Base-by-base conservation (phyloP, 2,113 vertebrate species). In the Calypte anna region DNA sequence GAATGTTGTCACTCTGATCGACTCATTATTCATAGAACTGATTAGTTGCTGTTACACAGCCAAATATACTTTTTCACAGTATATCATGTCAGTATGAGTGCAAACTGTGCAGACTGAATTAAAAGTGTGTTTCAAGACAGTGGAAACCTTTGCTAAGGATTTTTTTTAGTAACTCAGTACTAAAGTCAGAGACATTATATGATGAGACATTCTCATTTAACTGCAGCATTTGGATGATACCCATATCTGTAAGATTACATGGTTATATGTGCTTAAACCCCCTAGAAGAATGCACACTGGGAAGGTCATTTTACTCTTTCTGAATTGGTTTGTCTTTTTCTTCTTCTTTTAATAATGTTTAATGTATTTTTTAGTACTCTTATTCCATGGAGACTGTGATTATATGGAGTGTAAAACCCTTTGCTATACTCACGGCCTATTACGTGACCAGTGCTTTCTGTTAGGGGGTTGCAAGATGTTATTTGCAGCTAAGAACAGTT, bases 241-340 rank as follows among this genome's bases (percentile, higher is more conserved):
- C 0, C 0, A 0, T 33, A 16, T 54, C 31, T n/a, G 14, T 73
- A 54, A 82, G 22, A 57, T 7, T 28, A 1, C 0, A 3, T 14
- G 5, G 8, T 14, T 81, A 7, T 30, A 12, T 69, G 44, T 54
- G 10, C 38, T 94, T 66, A 88, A 92, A 50, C 2, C 4, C 67
- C 9, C 64, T 69, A 59, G 58, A 94, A 63, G 3, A 9, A 80
- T 44, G 8, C 11, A 24, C 14, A 12, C 15, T 59, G 27, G 20
- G 4, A 53, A 81, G 11, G 77, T 80, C 48, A 53, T 19, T 68
- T 10, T 33, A 28, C 7, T 63, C 92, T 84, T 79, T 27, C 51
- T 73, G n/a, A 76, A 66, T 30, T 12, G 4, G 53, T 80, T 70
- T 36, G 2, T 30, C 14, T 38, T 94, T 78, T 44, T 83, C 8